Percentiles rank a stretch among this genome's conserved stretches.
Conservation (phyloP, 2,888 invertebrate species). For the Rhamnusium bicolor region DNA sequence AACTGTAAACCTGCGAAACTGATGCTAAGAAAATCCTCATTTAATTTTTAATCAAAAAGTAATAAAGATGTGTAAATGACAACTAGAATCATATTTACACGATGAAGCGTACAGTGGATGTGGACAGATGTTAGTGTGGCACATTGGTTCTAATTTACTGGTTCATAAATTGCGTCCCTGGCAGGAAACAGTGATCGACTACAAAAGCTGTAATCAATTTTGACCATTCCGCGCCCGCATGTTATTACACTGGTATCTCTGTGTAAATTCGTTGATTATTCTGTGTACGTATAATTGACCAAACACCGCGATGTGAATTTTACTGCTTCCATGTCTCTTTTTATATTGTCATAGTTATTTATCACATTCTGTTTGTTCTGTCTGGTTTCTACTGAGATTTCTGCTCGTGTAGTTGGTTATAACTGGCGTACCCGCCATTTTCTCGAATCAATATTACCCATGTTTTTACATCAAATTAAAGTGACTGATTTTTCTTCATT, state of each 20-base stretch:
- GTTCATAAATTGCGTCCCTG: conserved; percentile 53
- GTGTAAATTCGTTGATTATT: conserved; percentile 65
- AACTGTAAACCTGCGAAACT: not conserved
- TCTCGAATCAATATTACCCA: too few relatives aligned
- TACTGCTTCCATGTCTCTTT: conserved; percentile 1
- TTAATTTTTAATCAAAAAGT: not conserved
- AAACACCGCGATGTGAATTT: conserved; percentile 26
- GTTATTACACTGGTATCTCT: conserved; percentile 64
- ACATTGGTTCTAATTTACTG: conserved; percentile 51
- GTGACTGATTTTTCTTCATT: too few relatives aligned
- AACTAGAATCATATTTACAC: conserved; percentile 41
- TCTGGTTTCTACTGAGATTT: not conserved
- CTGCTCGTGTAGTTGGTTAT: not conserved
- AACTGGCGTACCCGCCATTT: not conserved
- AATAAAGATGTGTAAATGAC: conserved; percentile 41
- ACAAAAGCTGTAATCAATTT: conserved; percentile 66
- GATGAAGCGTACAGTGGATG: conserved; percentile 43
- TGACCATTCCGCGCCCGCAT: conserved; percentile 60
- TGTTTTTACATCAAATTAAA: too few relatives aligned
- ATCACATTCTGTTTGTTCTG: not conserved
- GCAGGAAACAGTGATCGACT: conserved; percentile 58
- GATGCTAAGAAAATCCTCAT: not conserved
- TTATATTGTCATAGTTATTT: conserved; percentile 6
- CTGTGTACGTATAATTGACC: conserved; percentile 50
- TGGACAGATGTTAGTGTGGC: conserved; percentile 50